Conservation (phyloP, 2,797 vertebrate species). For the Danio aesculapii region DNA sequence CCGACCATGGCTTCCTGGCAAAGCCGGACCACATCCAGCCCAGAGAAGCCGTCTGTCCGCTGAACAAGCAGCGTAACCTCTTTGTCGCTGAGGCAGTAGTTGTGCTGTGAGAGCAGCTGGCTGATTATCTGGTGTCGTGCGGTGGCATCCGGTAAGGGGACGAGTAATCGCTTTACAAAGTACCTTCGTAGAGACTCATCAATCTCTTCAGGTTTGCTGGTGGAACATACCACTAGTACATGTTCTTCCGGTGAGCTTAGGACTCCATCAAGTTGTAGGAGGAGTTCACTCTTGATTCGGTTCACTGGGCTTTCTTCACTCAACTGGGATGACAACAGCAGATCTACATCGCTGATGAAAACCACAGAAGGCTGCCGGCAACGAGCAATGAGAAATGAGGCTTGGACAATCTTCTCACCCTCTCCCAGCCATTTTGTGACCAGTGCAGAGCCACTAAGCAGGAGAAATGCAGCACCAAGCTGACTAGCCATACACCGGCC, state of each 20-base stretch:
- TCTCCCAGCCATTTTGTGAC: constrained; percentile 96
- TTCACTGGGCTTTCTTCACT: constrained; percentile 93
- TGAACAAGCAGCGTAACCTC: constrained; percentile 97
- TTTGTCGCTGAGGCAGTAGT: constrained; percentile 99
- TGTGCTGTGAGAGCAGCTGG: constrained; percentile 98
- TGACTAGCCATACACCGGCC: constrained; percentile 96
- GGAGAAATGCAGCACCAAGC: constrained; percentile 94
- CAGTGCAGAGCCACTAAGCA: constrained; percentile 91
- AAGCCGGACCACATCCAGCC: constrained; percentile 94
- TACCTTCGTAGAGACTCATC: constrained; percentile 96
- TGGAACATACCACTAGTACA: constrained; percentile 97
- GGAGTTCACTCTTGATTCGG: constrained; percentile 94
- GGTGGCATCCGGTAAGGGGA: constrained; percentile 94
- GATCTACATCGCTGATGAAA: constrained; percentile 96
- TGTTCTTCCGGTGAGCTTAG: constrained; percentile 95
- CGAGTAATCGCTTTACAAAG: constrained; percentile 97
- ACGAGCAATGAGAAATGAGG: constrained; percentile 94
- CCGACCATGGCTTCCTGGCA: constrained; percentile 96
- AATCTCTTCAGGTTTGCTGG: constrained; percentile 98
- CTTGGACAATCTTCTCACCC: constrained; percentile 96
- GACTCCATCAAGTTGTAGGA: constrained; percentile 95
- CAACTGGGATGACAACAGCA: constrained; percentile 92
- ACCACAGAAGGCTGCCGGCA: constrained; percentile 97
- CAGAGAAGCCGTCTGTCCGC: constrained; percentile 98
- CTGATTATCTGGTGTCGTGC: constrained; percentile 99